A percentile compares a stretch with the other conserved stretches of the same genome.
These are phyloP conservation scores for Clarias macrocephalus DNA, from an alignment of 2,113 vertebrate genomes.

Conservation along the genomic window DNA sequence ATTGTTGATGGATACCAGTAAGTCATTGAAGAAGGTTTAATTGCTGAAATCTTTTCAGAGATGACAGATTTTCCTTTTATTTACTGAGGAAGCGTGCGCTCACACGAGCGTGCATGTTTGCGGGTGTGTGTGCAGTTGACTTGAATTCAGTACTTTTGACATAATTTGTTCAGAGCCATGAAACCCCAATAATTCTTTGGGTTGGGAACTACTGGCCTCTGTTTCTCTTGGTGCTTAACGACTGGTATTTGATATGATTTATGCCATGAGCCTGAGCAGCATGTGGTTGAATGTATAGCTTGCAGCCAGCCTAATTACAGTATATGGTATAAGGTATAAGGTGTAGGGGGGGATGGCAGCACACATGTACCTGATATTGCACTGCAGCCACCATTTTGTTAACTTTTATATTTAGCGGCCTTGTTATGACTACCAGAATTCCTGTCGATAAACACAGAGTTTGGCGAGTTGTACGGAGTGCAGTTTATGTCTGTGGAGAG, in stretches of 20 bases:
- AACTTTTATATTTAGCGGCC: conserved; percentile 58
- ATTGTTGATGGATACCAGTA: neutral
- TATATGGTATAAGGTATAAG: neutral
- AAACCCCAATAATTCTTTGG: conserved; percentile 42
- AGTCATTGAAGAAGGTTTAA: neutral
- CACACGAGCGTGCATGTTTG: neutral
- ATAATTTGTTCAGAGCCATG: conserved; percentile 21
- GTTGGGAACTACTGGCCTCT: conserved; percentile 28
- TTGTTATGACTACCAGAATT: conserved; percentile 67
- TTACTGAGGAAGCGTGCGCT: neutral
- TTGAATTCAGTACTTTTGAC: conserved; percentile 31
- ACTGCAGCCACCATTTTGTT: conserved; percentile 51
- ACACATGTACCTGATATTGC: conserved; percentile 26
- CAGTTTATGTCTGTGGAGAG: conserved; percentile 57
- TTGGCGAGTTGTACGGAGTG: conserved; percentile 49
- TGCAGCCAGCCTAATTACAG: conserved; percentile 38
- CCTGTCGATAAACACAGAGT: conserved; percentile 59
- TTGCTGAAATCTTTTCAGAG: neutral
- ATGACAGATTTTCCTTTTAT: conserved; percentile 6
- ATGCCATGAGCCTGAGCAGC: conserved; percentile 29
- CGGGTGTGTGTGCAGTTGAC: neutral
- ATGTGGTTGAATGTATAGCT: conserved; percentile 34
- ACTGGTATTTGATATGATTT: conserved; percentile 44
- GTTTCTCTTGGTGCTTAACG: conserved; percentile 38
- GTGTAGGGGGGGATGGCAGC: neutral